Evolutionary conservation across 2,113 vertebrate species (phyloP).

Genomic region (Oncorhynchus nerka): DNA sequence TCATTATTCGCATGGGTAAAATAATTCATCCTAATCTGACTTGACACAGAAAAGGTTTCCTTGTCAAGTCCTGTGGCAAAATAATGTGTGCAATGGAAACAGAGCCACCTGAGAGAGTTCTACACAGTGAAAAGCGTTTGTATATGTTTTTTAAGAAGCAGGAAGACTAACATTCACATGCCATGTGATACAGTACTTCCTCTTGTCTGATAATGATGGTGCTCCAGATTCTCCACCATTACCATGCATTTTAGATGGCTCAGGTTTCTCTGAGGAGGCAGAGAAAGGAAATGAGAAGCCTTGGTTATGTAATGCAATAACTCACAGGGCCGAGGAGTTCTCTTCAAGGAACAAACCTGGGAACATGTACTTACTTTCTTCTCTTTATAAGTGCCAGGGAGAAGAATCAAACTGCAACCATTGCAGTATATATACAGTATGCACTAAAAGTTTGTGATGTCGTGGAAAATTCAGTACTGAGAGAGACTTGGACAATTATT

Average conservation of each 20-base stretch:
- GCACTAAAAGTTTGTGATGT: too few relatives aligned
- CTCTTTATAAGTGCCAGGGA: too few relatives aligned
- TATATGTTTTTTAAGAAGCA: conserved; percentile 21
- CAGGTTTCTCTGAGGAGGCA: conserved; percentile 4
- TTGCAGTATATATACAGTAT: too few relatives aligned
- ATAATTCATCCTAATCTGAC: not conserved
- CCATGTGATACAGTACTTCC: conserved; percentile 46
- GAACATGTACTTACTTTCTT: too few relatives aligned
- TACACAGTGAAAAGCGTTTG: not conserved
- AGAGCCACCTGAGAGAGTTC: not conserved
- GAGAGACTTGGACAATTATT: too few relatives aligned
- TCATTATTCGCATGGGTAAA: conserved; percentile 27
- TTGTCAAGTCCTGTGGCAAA: conserved; percentile 36
- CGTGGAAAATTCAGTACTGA: too few relatives aligned
- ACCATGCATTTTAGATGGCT: conserved; percentile 26
- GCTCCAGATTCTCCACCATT: conserved; percentile 46
- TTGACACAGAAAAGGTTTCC: conserved; percentile 8
- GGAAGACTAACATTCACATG: conserved; percentile 39
- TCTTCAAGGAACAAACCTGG: too few relatives aligned
- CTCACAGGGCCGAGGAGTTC: too few relatives aligned
- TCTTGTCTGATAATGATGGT: conserved; percentile 36
- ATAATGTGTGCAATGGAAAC: conserved; percentile 8
- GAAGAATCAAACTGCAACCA: too few relatives aligned
- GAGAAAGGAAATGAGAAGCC: not conserved
- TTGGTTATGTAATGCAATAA: too few relatives aligned